A percentile compares a stretch with the other conserved stretches of the same genome.
phyloP scores from a whole-genome alignment of 2,888 invertebrate genomes.

The Plebejus anna region DNA sequence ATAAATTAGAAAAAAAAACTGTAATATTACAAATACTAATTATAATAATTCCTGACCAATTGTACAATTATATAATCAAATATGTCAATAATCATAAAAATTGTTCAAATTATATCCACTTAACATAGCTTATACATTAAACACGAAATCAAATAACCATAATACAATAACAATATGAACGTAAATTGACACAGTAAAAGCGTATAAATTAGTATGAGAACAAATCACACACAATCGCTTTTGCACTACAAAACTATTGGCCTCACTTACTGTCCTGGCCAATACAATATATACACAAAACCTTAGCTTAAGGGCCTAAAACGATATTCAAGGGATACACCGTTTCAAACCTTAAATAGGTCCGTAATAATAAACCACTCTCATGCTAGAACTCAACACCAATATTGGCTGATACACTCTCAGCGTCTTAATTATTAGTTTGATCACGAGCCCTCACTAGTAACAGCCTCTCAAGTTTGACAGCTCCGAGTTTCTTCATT shows the following conservation, averaged over 20 bases:
- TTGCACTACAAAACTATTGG: neutral
- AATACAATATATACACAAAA: constrained; percentile 27
- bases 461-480: no score
- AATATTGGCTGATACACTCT: neutral
- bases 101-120: neutral
- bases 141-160: constrained; percentile 21
- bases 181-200: constrained; percentile 27
- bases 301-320: neutral
- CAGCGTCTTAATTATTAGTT: neutral
- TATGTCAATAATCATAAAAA: constrained; percentile 15
- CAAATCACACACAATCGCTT: constrained; percentile 10
- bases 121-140: neutral
- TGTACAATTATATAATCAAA: neutral
- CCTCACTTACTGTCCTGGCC: neutral
- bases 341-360: neutral
- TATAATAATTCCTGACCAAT: neutral
- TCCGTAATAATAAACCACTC: neutral
- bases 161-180: constrained; percentile 25
- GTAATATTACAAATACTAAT: neutral
- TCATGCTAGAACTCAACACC: neutral
- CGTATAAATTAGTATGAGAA: constrained; percentile 14
- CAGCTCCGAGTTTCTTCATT: no score
- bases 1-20: neutral
- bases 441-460: no score
- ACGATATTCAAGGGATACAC: neutral